phyloP scores from a whole-genome alignment of 2,113 vertebrate species.

The Microcebus ravelobensis region DNA sequence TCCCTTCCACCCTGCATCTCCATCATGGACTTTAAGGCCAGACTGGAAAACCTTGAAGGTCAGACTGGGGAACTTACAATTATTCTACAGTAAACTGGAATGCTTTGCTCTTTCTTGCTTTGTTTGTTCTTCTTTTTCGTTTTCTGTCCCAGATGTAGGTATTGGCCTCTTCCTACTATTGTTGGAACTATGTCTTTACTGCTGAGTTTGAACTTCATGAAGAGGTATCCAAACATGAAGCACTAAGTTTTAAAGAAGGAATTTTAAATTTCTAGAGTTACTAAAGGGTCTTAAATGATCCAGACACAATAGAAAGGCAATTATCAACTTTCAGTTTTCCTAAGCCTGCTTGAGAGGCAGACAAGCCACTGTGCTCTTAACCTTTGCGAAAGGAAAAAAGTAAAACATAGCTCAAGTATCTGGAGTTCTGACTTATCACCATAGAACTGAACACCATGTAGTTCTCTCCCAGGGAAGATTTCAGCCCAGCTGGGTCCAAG shows the following conservation, averaged over 20 bases:
- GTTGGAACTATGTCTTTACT: neutral
- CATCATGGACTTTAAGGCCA: neutral
- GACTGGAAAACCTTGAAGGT: neutral
- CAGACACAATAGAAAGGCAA: neutral
- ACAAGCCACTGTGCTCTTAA: conserved; percentile 13
- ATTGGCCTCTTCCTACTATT: neutral
- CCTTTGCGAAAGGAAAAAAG: conserved; percentile 14
- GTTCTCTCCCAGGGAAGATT: conserved; percentile 63
- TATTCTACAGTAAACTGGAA: neutral
- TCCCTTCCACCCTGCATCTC: neutral
- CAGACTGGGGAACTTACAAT: neutral
- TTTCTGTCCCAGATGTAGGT: neutral
- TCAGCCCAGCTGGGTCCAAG: conserved; percentile 48
- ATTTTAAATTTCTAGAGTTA: neutral
- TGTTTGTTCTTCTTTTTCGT: neutral
- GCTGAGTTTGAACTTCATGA: neutral
- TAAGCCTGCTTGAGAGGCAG: neutral
- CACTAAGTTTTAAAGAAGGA: neutral
- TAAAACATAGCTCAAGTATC: neutral
- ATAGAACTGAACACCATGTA: conserved; percentile 27
- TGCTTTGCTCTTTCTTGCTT: neutral
- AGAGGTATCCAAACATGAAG: neutral
- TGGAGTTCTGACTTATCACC: conserved; percentile 40
- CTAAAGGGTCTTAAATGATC: neutral
- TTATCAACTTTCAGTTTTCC: conserved; percentile 45